Conservation (phyloP, 2,113 vertebrate genomes). For the Zingel zingel region DNA sequence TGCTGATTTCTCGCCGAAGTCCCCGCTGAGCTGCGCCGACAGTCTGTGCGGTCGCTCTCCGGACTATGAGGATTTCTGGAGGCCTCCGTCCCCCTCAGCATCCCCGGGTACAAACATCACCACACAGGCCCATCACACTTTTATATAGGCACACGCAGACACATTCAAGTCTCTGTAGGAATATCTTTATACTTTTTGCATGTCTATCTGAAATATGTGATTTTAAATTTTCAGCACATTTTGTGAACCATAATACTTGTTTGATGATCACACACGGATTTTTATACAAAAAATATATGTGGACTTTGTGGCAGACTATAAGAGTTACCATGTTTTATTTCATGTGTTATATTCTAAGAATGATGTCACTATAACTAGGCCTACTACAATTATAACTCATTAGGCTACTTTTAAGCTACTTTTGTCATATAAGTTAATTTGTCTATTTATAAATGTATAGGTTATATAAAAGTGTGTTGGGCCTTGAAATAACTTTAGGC, state of each 20-base stretch:
- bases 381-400: neutral
- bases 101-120: conserved; percentile 88
- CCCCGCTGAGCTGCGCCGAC: conserved; percentile 88
- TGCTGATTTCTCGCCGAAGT: conserved; percentile 86
- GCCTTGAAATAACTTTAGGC: neutral
- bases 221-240: neutral
- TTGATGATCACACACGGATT: neutral
- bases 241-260: neutral
- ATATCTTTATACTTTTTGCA: neutral
- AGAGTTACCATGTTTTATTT: neutral
- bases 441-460: neutral
- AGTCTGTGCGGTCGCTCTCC: conserved; percentile 87
- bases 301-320: neutral
- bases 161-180: neutral
- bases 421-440: neutral
- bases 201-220: neutral
- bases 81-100: conserved; percentile 94
- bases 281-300: neutral
- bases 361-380: neutral
- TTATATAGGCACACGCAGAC: too few species aligned
- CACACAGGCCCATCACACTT: neutral
- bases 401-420: neutral
- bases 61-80: conserved; percentile 95
- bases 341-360: too few species aligned
- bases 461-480: neutral